Base-by-base conservation (phyloP, 2,797 vertebrate genomes). In the Poecilia velifera region DNA sequence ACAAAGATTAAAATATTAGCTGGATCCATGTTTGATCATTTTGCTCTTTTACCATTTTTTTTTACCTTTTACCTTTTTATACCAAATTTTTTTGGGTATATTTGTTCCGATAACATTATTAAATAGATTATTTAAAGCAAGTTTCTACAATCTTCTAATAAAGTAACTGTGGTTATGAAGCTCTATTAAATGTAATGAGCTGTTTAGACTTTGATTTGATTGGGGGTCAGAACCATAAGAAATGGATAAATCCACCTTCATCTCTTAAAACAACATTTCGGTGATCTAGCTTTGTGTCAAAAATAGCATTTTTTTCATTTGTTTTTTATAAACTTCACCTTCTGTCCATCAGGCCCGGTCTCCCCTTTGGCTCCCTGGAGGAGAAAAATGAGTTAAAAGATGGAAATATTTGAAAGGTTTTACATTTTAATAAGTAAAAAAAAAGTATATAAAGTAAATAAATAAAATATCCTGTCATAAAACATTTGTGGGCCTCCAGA, bases 341-440 rank as follows among this genome's bases (percentile, higher is more conserved):
- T 92, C 6, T 87, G 90, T 6, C 96, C 96, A 25, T 96, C 95
- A 43, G 93, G 75, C 79, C 96, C 96, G 0, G 88, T 91, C 83
- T 96, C 96, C 14, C 96, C 96, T 93, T 95, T 96, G 72, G 92
- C 66, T 2, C 96, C 96, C 96, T 97, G 41, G 25, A 89, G 36
- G 45, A 85, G 59, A 79, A 31, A 51, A 45, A 45, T 16, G 0
- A 64, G 31, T n/a, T 41, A 14, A 77, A 73, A 31, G 28, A 34
- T 1, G 55, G 47, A 14, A 2, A 0, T 1, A 39, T 18, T 41
- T 31, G 62, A 49, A 46, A 74, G 10, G 25, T 20, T 31, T 39
- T 45, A n/a, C 25, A 1, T 10, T 43, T 47, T 9, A 6, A 2
- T n/a, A 14, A 53, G 39, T 2, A 51, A 12, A 39, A 77, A 41